Conservation (phyloP, 2,797 vertebrate genomes). For the Falco rusticolus region DNA sequence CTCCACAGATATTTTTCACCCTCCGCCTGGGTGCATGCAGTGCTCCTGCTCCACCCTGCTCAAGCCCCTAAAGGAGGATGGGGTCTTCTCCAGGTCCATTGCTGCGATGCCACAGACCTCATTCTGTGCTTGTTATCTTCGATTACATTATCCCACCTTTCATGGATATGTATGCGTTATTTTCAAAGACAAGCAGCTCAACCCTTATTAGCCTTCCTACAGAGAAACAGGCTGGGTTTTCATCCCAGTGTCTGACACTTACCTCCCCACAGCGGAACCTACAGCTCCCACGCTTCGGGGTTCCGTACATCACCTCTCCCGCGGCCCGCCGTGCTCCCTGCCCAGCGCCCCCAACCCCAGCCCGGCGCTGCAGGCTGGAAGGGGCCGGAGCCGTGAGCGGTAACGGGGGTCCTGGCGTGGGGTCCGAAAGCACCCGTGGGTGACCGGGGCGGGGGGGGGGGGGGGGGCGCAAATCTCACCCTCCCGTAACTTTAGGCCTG, state of each 20-base stretch:
- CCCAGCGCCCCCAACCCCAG: neutral
- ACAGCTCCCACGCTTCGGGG: neutral
- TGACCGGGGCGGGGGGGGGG: neutral
- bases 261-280: accelerated
- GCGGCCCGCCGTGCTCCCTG: neutral
- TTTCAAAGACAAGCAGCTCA: neutral
- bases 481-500: neutral
- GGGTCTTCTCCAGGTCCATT: neutral
- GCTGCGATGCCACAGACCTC: neutral
- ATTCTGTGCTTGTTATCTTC: accelerated
- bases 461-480: neutral
- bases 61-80: neutral
- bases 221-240: neutral
- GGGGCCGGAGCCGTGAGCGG: accelerated
- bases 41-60: neutral
- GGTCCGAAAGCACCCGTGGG: accelerated
- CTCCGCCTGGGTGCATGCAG: accelerated
- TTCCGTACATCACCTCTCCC: accelerated
- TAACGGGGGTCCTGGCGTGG: accelerated
- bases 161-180: accelerated
- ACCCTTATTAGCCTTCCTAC: accelerated
- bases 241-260: accelerated
- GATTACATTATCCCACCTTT: neutral
- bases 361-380: accelerated
- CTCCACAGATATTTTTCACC: neutral